Conservation (phyloP, 2,888 invertebrate species). For the Melanchra persicariae region DNA sequence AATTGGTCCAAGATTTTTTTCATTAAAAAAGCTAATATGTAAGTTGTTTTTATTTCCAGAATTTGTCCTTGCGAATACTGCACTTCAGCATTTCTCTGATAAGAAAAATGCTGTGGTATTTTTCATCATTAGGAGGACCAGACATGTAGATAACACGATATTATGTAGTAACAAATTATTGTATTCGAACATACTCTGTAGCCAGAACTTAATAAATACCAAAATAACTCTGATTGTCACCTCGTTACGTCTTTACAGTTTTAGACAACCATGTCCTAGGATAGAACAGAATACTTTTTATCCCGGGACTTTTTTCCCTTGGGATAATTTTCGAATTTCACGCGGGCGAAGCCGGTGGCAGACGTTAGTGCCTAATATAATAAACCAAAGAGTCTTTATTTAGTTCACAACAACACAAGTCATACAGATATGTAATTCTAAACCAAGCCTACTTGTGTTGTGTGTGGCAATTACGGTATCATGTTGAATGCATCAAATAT, state of each 20-base stretch:
- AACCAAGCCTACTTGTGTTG: neutral
- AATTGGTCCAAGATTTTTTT: neutral
- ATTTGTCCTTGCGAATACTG: too few species aligned
- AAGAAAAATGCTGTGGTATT: neutral
- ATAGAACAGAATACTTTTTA: too few species aligned
- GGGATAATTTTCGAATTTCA: too few species aligned
- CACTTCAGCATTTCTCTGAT: neutral
- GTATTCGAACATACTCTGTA: too few species aligned
- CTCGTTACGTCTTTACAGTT: too few species aligned
- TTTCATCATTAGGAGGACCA: neutral
- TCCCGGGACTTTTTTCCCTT: too few species aligned
- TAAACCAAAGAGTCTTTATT: neutral
- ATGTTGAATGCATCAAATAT: neutral
- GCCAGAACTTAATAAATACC: too few species aligned
- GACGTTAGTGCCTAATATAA: neutral
- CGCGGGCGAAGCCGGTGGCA: too few species aligned
- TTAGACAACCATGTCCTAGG: too few species aligned
- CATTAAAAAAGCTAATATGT: neutral
- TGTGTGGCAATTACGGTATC: constrained; percentile 1
- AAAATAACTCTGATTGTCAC: too few species aligned
- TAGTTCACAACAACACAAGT: neutral
- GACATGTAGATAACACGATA: neutral
- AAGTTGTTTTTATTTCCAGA: too few species aligned
- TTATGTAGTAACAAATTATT: too few species aligned
- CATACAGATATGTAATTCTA: constrained; percentile 3